Base-by-base conservation (phyloP, 2,113 vertebrate species). In the Murina feae region DNA sequence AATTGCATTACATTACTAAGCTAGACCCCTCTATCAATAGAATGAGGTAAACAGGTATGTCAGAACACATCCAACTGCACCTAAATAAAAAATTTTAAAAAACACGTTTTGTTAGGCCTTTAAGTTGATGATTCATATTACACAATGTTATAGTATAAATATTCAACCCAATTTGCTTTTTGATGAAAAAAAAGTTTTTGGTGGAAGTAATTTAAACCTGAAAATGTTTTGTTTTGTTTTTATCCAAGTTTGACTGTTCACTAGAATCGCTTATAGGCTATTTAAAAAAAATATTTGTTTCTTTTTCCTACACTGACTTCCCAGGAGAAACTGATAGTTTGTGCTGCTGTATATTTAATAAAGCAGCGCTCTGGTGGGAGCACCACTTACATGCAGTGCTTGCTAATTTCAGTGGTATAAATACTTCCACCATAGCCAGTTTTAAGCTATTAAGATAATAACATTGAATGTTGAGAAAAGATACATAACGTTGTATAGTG, bases 151-250 rank as follows among this genome's bases (percentile, higher is more conserved):
- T 37, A 81, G 39, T 91, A 37, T 78, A 89, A 89, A 90, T 96
- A 71, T 37, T 92, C 25, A 91, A 17, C 47, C 51, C 69, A 94
- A 1, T 86, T 86, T 87, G n/a, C 39, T 89, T 92, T 92, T 93
- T 94, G 72, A 78, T 75, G 35, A 88, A 85, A 60, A 60, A 86
- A 86, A 25, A 17, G 6, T 25, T 80, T 93, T 51, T 94, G 47
- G 47, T 94, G 53, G 65, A 88, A 86, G 65, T 86, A 86, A 49
- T 85, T 81, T 55, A 94, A 95, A 95, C 35, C 28, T 92, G 76
- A 90, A 95, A 86, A 84, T 87, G 49, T 58, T n/a, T n/a, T n/a
- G 1, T 76, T 95, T 90, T 95, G 87, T 90, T 95, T 90, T 30
- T 93, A 8, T 80, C 42, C 21, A 84, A 75, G 12, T n/a, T 65